Evolutionary conservation across 2,888 invertebrate genomes (phyloP).

Genomic region (Trichogramma dendrolimi): DNA sequence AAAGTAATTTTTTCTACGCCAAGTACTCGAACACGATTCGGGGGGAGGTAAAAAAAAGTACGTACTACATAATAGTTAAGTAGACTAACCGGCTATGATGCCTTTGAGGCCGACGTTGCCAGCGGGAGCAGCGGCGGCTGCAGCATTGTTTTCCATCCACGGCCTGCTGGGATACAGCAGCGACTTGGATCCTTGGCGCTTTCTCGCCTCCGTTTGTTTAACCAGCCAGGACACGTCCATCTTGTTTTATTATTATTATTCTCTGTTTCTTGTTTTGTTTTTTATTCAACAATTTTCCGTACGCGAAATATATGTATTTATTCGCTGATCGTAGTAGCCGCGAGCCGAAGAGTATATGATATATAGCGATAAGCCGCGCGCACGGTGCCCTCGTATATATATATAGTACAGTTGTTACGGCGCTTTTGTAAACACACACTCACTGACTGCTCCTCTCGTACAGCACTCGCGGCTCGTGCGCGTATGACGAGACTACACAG

Average conservation of each 20-base stretch:
- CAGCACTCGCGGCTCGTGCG: no score
- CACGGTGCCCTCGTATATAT: no score
- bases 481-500: no score
- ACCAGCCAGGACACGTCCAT: constrained; percentile 43
- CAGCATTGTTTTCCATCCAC: constrained; percentile 75
- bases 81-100: constrained; percentile 71
- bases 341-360: no score
- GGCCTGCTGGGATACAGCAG: constrained; percentile 60
- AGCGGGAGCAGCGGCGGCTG: constrained; percentile 62
- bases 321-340: no score
- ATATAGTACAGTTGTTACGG: no score
- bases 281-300: constrained; percentile 16
- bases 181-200: constrained; percentile 35
- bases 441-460: no score
- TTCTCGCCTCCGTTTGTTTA: constrained; percentile 6
- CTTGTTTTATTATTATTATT: background rate
- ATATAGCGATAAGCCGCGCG: no score
- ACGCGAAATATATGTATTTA: no score
- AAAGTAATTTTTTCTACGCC: background rate
- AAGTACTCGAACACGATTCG: background rate
- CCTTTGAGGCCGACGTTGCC: constrained; percentile 75
- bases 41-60: background rate
- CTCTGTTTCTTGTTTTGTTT: background rate
- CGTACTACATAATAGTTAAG: background rate
- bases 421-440: no score